A percentile compares a stretch with the other conserved stretches of the same genome.
These are phyloP conservation scores for mouse (Mus musculus) DNA, from an alignment of 2,113 vertebrate genomes.

Conservation along the genomic window GRCm39 chr13:31842001-31842500, in stretches of 20 bases:
- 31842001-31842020: background rate
- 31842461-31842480: background rate
- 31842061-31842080: background rate
- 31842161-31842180: background rate
- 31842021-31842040: background rate
- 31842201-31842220: background rate
- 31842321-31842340: background rate
- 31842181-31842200: background rate
- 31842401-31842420: too few species aligned
- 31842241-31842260: background rate
- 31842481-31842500: background rate
- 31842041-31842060: background rate
- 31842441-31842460: background rate
- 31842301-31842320: background rate
- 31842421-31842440: rapidly evolving
- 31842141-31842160: background rate
- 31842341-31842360: background rate
- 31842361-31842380: background rate
- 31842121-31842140: background rate
- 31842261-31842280: background rate
- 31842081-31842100: background rate
- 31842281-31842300: background rate
- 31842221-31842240: too few species aligned
- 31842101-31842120: background rate
- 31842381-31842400: background rate